Percentiles rank a stretch among this genome's conserved stretches.
These are phyloP conservation scores for Stenoptilia bipunctidactyla DNA, from an alignment of 2,888 invertebrate genomes.

Conservation along the genomic window DNA sequence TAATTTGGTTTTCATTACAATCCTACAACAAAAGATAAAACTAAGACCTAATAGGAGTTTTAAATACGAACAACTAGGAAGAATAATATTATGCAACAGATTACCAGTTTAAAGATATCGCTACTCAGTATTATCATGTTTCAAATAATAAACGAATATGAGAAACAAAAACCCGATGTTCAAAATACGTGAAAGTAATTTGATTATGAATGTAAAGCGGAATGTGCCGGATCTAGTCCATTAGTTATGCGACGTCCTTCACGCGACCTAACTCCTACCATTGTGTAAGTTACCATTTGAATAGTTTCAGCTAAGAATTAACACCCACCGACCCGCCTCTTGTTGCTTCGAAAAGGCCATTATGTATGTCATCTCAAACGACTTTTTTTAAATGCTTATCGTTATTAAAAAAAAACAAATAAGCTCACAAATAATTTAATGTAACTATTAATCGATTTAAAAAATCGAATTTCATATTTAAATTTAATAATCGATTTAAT, in stretches of 20 bases:
- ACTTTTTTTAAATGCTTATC: no score
- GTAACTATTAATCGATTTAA: no score
- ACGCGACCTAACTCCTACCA: slow-evolving; percentile 68
- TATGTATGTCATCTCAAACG: neutral
- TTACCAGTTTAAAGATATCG: slow-evolving; percentile 40
- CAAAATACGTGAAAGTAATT: slow-evolving; percentile 47
- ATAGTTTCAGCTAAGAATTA: slow-evolving; percentile 46
- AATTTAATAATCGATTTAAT: no score
- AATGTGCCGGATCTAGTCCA: slow-evolving; percentile 55
- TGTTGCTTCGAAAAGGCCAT: slow-evolving; percentile 5
- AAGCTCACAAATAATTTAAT: no score
- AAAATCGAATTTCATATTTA: no score
- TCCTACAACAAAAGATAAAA: slow-evolving; percentile 64
- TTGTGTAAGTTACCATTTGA: slow-evolving; percentile 63
- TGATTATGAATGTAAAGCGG: slow-evolving; percentile 67
- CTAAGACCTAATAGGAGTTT: slow-evolving; percentile 68
- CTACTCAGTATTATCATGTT: neutral
- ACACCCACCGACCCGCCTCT: slow-evolving; percentile 54
- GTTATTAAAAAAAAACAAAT: no score
- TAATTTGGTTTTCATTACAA: slow-evolving; percentile 69
- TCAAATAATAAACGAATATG: slow-evolving; percentile 8
- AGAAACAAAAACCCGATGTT: slow-evolving; percentile 29
- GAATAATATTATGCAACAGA: slow-evolving; percentile 69
- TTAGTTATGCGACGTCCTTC: slow-evolving; percentile 67
- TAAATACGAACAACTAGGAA: slow-evolving; percentile 67